phyloP scores from a whole-genome alignment of 2,797 vertebrate genomes.

The Dermochelys coriacea region DNA sequence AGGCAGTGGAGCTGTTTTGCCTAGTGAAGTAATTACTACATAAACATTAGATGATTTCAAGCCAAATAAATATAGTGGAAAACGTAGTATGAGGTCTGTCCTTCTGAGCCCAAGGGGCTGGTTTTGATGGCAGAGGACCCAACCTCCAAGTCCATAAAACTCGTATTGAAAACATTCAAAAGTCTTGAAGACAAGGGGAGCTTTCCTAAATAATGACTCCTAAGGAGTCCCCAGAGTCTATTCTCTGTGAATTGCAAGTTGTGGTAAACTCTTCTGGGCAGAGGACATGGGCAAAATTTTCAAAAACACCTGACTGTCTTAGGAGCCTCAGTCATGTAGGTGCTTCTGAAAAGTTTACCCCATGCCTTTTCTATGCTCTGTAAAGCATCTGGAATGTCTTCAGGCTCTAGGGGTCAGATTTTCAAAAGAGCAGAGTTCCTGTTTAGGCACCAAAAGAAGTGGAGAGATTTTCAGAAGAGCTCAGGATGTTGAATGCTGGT shows the following conservation, averaged over 20 bases:
- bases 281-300: background rate
- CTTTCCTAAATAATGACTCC: background rate
- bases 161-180: background rate
- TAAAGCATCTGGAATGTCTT: background rate
- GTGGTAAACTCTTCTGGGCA: background rate
- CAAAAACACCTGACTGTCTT: background rate
- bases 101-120: conserved; percentile 61
- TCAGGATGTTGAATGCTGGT: background rate
- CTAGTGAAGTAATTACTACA: conserved; percentile 74
- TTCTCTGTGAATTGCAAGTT: background rate
- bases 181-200: background rate
- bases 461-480: background rate
- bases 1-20: conserved; percentile 73
- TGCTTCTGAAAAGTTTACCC: background rate
- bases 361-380: background rate
- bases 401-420: background rate
- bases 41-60: conserved; percentile 57
- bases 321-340: no score
- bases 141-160: background rate
- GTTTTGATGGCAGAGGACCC: conserved; percentile 20
- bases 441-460: background rate
- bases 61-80: conserved; percentile 74
- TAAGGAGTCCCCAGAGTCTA: background rate
- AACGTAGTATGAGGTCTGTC: conserved; percentile 69
- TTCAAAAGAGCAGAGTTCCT: background rate